A percentile compares a stretch with the other conserved stretches of the same genome.
Conservation (phyloP, 2,797 vertebrate genomes). For the Otolemur crassicaudatus region DNA sequence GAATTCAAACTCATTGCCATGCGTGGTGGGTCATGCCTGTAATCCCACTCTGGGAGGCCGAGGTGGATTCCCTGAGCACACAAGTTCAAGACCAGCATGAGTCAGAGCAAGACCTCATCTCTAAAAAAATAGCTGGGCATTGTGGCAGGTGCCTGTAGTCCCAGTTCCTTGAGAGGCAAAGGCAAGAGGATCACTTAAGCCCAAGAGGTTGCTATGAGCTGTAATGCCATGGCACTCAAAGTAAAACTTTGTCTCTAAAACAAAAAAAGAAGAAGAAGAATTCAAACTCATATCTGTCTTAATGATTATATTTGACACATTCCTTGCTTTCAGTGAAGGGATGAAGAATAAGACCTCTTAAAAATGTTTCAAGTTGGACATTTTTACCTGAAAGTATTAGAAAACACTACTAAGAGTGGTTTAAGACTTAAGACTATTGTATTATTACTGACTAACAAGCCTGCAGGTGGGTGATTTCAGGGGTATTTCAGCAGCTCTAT, state of each 20-base stretch:
- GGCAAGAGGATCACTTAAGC: too few species aligned
- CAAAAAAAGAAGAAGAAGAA: not conserved
- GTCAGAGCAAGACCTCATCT: too few species aligned
- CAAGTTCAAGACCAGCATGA: too few species aligned
- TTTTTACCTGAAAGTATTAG: not conserved
- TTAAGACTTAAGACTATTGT: not conserved
- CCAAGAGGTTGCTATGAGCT: too few species aligned
- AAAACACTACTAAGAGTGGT: not conserved
- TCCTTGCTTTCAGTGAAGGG: constrained; percentile 28
- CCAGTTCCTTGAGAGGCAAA: too few species aligned
- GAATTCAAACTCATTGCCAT: not conserved
- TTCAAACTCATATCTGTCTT: constrained; percentile 5
- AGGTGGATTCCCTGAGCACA: too few species aligned
- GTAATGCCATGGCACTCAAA: too few species aligned
- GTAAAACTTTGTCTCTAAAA: too few species aligned
- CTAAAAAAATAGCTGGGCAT: too few species aligned
- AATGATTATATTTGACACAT: not conserved
- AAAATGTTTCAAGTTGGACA: constrained; percentile 18
- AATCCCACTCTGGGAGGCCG: too few species aligned
- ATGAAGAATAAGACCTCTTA: not conserved
- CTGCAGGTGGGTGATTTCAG: not conserved
- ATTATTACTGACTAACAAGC: not conserved
- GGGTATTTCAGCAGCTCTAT: not conserved
- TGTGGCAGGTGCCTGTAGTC: too few species aligned
- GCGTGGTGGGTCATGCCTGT: too few species aligned